Base-by-base conservation (phyloP, 2,797 vertebrate species). In the Semotilus atromaculatus region DNA sequence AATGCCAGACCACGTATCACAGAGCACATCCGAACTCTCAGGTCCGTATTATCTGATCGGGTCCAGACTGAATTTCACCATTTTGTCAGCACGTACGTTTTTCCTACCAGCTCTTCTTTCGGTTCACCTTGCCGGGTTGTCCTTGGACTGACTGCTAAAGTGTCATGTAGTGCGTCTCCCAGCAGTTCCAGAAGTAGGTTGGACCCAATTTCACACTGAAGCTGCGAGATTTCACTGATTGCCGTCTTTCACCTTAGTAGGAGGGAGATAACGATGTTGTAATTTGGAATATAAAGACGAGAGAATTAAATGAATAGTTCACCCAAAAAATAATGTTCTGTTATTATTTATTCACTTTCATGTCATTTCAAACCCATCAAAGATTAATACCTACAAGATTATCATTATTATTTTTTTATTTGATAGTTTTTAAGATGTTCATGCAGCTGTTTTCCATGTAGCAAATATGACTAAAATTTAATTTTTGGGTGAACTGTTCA, bases 131-230 rank as follows among this genome's bases (percentile, higher is more conserved):
- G 67, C 85, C 76, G 58, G 84, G 87, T 91, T 48, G 93, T 93
- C 94, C 93, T 94, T 95, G 92, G 90, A 88, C 90, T 90, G 87
- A 86, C 91, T 94, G 91, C 38, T 62, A 64, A 64, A 60, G 91
- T 87, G 79, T 92, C 93, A 90, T 89, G 88, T 89, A 90, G 89
- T 91, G 91, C 89, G 91, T 88, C 81, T 94, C 93, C 92, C 92
- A 86, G 87, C 85, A 90, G 94, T 88, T 89, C 91, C 68, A 88
- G 91, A 95, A 92, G 89, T 93, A 92, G 94, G 92, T 93, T 93
- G 90, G 88, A 91, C 89, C 86, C 88, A 92, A 92, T 93, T 93
- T 90, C 90, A 90, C 74, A 60, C 23, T 19, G 62, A 40, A 84
- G 67, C 80, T 55, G 43, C 14, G n/a, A 83, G 66, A 58, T 73